These are phyloP conservation scores for Bufo gargarizans DNA, from an alignment of 2,113 vertebrate species.

Conservation along the genomic window DNA sequence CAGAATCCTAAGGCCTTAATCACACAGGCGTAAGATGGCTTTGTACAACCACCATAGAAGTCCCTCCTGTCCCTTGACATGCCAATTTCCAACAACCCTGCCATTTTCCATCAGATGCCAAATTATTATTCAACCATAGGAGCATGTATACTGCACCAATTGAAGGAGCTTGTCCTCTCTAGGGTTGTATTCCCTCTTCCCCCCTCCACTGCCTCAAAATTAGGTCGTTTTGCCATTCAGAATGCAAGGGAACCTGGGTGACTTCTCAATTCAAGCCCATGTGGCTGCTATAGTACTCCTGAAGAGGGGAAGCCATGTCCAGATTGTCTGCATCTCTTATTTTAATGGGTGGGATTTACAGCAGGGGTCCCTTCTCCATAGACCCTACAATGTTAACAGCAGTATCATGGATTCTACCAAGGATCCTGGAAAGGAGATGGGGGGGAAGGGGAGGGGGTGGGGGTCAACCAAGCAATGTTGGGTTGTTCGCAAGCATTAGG, in stretches of 20 bases:
- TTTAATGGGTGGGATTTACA: neutral
- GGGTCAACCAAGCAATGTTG: too few relatives aligned
- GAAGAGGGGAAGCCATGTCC: too few relatives aligned
- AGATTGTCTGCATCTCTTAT: neutral
- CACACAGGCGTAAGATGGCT: neutral
- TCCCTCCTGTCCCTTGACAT: too few relatives aligned
- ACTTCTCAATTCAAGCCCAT: neutral
- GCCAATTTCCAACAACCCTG: too few relatives aligned
- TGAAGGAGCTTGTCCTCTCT: neutral
- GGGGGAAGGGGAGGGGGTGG: too few relatives aligned
- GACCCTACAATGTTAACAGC: neutral
- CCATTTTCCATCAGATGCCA: too few relatives aligned
- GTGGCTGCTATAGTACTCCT: neutral
- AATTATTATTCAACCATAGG: too few relatives aligned
- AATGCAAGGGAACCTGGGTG: neutral
- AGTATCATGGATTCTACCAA: neutral
- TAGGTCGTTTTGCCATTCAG: neutral
- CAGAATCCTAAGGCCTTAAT: neutral
- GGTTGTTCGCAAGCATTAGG: too few relatives aligned
- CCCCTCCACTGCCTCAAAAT: neutral
- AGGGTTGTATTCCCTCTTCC: too few relatives aligned
- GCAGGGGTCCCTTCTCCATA: neutral
- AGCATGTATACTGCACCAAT: too few relatives aligned
- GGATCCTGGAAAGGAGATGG: neutral
- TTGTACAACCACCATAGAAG: too few relatives aligned